Base-by-base conservation (phyloP, 2,113 vertebrate genomes). In the Anhinga rufa region DNA sequence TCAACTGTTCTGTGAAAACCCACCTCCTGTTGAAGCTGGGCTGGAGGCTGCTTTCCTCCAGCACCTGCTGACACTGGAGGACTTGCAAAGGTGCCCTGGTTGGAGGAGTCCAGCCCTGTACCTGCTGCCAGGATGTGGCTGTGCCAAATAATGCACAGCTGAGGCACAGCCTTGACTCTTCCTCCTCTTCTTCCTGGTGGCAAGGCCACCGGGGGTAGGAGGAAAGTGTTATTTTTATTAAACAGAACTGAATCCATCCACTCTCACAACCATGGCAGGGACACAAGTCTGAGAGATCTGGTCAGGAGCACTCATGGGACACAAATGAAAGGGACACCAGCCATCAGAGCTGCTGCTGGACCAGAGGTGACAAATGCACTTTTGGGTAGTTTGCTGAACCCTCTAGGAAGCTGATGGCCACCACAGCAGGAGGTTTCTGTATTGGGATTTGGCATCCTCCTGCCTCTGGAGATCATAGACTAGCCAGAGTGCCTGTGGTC, bases 281-380 rank as follows among this genome's bases (percentile, higher is more conserved):
- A 14, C 29, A 4, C 0, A 2, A 0, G 1, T 31, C 78, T 2
- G 64, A 13, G 85, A 16, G 64, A 29, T 86, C 29, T 46, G 36
- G 24, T n/a, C 1, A 1, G 40, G 61, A 34, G 21, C 15, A 2
- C 54, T 21, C 17, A 1, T 0, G 2, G 38, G 46, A 6, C 26
- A 4, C 57, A 12, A 2, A 26, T 3, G 51, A 6, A 10, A 14
- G 81, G 38, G 51, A 13, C 61, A 42, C 10, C 69, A 17, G 0
- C 25, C 24, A 6, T 9, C 14, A 24, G 60, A 64, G 69, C 88
- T 32, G 82, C 82, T 82, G 55, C 69, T 17, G 70, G n/a, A 21
- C 25, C 1, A 1, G 18, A 0, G 13, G 5, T 10, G 58, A 4
- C 38, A 58, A 72, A 66, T 42, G 51, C 0, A 0, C 1, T 24